Evolutionary conservation across 37 sponge, comb jelly and placozoan genomes (phyloP).

Genomic region (Spongilla lacustris): DNA sequence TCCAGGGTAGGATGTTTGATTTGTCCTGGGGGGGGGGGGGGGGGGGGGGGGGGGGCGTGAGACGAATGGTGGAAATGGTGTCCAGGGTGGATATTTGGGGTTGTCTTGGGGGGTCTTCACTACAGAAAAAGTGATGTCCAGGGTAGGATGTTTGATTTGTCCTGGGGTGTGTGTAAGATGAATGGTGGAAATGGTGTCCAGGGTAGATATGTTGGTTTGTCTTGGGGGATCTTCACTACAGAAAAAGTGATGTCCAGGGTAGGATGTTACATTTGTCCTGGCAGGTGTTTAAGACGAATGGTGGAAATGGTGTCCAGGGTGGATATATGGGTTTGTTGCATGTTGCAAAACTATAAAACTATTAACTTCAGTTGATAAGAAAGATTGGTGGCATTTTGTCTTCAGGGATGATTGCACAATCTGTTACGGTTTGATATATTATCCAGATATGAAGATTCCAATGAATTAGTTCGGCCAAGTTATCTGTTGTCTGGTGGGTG

Average conservation of each 20-base stretch:
- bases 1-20: not conserved
- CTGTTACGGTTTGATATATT: not conserved
- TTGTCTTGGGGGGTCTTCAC: not conserved
- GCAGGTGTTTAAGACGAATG: not conserved
- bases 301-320: not conserved
- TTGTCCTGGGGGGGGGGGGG: not conserved
- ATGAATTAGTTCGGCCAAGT: not conserved
- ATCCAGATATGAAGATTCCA: not conserved
- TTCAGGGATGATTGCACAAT: not conserved
- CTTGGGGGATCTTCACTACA: not conserved
- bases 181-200: not conserved
- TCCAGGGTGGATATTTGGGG: not conserved
- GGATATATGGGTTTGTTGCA: not conserved
- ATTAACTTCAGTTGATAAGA: too few species aligned
- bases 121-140: not conserved
- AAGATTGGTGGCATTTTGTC: too few species aligned
- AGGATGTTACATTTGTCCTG: not conserved
- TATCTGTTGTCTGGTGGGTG: not conserved
- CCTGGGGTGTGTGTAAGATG: not conserved
- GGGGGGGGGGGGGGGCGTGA: too few species aligned
- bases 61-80: not conserved
- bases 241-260: slow-evolving; percentile 1
- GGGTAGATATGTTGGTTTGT: not conserved
- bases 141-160: not conserved
- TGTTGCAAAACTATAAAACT: too few species aligned